phyloP scores from a whole-genome alignment of 2,888 invertebrate genomes.

The Pollenia labialis region DNA sequence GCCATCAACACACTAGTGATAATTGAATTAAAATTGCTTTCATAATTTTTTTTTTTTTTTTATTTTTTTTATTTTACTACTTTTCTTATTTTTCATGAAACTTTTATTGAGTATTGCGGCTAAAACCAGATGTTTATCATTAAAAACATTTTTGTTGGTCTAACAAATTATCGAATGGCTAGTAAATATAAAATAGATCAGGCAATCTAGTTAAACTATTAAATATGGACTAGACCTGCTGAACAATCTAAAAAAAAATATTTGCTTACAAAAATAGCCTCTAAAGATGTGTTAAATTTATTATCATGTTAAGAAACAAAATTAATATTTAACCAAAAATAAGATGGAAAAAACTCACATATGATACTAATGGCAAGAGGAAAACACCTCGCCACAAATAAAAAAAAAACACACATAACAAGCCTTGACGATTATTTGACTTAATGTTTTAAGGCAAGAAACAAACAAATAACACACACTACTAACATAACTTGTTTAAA shows the following conservation, averaged over 20 bases:
- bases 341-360: not conserved
- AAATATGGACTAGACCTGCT: constrained; percentile 33
- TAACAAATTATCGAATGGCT: constrained; percentile 62
- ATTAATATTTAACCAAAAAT: not conserved
- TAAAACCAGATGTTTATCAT: constrained; percentile 58
- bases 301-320: constrained; percentile 18
- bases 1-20: constrained; percentile 61
- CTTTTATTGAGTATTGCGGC: constrained; percentile 17
- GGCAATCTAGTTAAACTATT: constrained; percentile 27
- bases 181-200: constrained; percentile 52
- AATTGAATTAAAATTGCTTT: constrained; percentile 66
- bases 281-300: constrained; percentile 55
- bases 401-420: constrained; percentile 17
- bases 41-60: constrained; percentile 37
- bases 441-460: constrained; percentile 36
- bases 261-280: constrained; percentile 42
- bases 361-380: constrained; percentile 20
- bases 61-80: not conserved
- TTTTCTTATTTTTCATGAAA: not conserved
- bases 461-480: not conserved
- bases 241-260: constrained; percentile 19
- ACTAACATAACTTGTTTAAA: constrained; percentile 34
- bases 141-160: not conserved
- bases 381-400: constrained; percentile 13
- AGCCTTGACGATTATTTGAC: constrained; percentile 43